Evolutionary conservation across 2,113 vertebrate species (phyloP), one percentile per base, ranked within the genome.

Genomic region (Oostethus manadensis): DNA sequence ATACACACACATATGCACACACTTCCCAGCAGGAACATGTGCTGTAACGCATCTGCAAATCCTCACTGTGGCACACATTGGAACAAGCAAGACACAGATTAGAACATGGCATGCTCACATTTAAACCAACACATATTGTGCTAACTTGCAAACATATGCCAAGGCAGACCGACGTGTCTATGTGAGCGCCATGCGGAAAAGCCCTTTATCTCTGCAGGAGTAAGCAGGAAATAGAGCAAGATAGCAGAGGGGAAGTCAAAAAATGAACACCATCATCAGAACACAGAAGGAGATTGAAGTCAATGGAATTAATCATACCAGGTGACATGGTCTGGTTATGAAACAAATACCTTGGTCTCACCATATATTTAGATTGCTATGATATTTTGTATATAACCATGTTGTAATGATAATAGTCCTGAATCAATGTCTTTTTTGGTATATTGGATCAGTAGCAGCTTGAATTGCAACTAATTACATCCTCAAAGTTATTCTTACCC

Each of bases 1-100:
- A 70, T 43, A 78, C 22, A 79, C 45, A 64, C 70, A 71, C 78
- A 62, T 50, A 56, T 72, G 77, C 68, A 56, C 68, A 64, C 71
- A 46, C 40, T 66, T 73, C 81, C 73, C 88, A 89, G 86, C 85
- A 74, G 77, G 84, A 86, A 75, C 86, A 88, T 84, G 84, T 86
- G 86, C 71, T 79, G 71, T 78, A 62, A 73, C 64, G 60, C 80
- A 72, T 81, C 80, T 82, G 83, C 86, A 86, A 80, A 81, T 74
- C 78, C 76, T 82, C 77, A 77, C 79, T 79, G 80, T 83, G 67
- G 80, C 73, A 15, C 76, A 66, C 76, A 80, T 78, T 79, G 35
- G 56, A 83, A 85, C 68, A 70, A 44, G 72, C 84, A 88, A 86
- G 64, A 84, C 69, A 74, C 73, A 67, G 73, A 81, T 87, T 87